Percentiles rank a stretch among this genome's conserved stretches.
Evolutionary conservation across 2,113 vertebrate genomes (phyloP).

Genomic region (Erythrocercus mccallii): DNA sequence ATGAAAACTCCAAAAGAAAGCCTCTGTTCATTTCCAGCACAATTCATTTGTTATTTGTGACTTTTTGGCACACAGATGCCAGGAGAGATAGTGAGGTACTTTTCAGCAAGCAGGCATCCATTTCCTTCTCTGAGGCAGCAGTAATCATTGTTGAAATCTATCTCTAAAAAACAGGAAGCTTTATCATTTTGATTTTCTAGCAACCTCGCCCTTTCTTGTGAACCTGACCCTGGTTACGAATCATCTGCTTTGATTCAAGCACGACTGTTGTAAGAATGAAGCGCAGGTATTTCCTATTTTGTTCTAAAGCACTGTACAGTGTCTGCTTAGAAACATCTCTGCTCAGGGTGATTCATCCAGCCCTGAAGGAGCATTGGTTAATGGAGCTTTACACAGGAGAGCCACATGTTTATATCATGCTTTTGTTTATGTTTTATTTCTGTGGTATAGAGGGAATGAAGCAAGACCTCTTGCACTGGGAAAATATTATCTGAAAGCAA

Average conservation of each 20-base stretch:
- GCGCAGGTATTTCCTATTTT: constrained; percentile 38
- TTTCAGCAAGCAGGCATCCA: constrained; percentile 18
- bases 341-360: neutral
- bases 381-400: neutral
- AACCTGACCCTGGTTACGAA: neutral
- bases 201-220: constrained; percentile 46
- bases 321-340: neutral
- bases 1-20: neutral
- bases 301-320: neutral
- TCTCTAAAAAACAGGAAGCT: constrained; percentile 63
- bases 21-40: neutral
- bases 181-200: constrained; percentile 45
- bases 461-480: neutral
- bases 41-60: neutral
- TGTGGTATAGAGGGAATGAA: neutral
- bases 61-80: neutral
- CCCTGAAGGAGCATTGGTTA: neutral
- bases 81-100: neutral
- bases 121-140: constrained; percentile 43
- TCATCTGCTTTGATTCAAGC: constrained; percentile 19
- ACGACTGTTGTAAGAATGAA: neutral
- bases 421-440: neutral
- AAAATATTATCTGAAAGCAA: neutral
- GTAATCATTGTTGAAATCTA: constrained; percentile 38
- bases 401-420: neutral